These are phyloP conservation scores for Saccopteryx leptura DNA, from an alignment of 2,113 vertebrate species.

Conservation along the genomic window DNA sequence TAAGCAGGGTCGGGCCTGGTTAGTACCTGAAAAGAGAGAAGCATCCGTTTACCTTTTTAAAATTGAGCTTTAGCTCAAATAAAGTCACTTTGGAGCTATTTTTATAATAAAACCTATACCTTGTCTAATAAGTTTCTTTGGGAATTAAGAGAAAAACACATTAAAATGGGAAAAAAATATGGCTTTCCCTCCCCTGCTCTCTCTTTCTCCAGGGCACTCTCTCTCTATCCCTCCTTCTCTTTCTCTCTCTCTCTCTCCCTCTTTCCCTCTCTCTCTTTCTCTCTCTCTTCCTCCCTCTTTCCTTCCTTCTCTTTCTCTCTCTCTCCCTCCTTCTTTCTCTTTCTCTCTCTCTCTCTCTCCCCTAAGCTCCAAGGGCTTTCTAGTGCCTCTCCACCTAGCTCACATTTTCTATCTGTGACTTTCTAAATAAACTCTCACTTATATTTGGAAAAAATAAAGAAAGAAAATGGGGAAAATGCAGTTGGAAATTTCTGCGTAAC, in stretches of 20 bases:
- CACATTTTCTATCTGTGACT: background rate
- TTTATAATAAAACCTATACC: constrained; percentile 47
- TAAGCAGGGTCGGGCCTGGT: no score
- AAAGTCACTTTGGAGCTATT: background rate
- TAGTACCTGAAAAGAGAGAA: background rate
- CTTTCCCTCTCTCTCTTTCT: background rate
- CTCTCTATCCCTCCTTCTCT: background rate
- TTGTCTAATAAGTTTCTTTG: constrained; percentile 63
- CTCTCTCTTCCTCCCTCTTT: background rate
- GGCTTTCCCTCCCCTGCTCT: background rate
- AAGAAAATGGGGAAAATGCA: background rate
- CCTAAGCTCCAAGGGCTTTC: background rate
- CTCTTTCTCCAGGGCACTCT: background rate
- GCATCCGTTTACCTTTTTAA: background rate
- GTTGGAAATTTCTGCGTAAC: constrained; percentile 10
- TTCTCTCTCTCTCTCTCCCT: background rate
- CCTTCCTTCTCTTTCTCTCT: background rate
- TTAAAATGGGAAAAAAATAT: background rate
- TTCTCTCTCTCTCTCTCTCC: background rate
- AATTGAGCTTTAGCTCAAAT: background rate
- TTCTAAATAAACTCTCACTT: background rate
- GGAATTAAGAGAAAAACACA: constrained; percentile 41
- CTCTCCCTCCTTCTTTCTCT: background rate
- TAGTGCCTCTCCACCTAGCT: background rate
- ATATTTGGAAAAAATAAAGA: background rate